phyloP scores from a whole-genome alignment of 2,888 invertebrate species.

The Dysmachus trigonus region DNA sequence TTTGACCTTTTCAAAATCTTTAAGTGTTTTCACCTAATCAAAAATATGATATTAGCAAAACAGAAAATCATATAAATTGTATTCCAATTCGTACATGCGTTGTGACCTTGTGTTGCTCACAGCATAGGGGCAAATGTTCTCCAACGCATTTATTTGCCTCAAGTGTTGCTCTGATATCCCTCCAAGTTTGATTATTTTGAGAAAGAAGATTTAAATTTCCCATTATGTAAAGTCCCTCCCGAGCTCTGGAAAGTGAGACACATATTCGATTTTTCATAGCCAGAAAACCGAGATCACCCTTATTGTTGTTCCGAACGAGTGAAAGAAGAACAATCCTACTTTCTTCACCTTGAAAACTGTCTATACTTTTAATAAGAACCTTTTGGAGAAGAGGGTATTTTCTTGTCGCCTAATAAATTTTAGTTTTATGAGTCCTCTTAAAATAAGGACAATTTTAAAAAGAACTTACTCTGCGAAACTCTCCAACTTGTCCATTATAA shows the following conservation, averaged over 20 bases:
- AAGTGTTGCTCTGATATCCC: conserved; percentile 64
- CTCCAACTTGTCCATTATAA: conserved; percentile 75
- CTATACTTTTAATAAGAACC: conserved; percentile 74
- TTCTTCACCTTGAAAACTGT: conserved; percentile 86
- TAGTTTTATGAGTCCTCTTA: background rate
- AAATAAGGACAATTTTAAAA: background rate
- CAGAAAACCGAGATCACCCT: conserved; percentile 76
- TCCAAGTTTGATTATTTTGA: conserved; percentile 69
- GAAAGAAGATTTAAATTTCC: conserved; percentile 74
- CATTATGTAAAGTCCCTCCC: conserved; percentile 74
- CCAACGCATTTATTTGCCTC: conserved; percentile 68
- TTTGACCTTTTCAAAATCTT: conserved; percentile 40
- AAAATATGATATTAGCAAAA: background rate
- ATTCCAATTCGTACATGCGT: conserved; percentile 51
- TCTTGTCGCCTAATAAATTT: conserved; percentile 53
- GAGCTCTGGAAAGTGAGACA: conserved; percentile 80
- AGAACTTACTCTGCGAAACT: conserved; percentile 49
- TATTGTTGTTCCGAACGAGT: conserved; percentile 77
- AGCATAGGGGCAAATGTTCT: conserved; percentile 64
- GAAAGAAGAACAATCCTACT: conserved; percentile 81
- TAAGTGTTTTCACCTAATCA: conserved; percentile 21
- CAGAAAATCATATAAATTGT: background rate
- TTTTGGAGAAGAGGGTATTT: conserved; percentile 56
- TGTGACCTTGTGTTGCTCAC: conserved; percentile 64
- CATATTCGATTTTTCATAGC: conserved; percentile 76